These are phyloP conservation scores for Ctenopoma multispine DNA, from an alignment of 2,797 vertebrate genomes.

Conservation along the genomic window DNA sequence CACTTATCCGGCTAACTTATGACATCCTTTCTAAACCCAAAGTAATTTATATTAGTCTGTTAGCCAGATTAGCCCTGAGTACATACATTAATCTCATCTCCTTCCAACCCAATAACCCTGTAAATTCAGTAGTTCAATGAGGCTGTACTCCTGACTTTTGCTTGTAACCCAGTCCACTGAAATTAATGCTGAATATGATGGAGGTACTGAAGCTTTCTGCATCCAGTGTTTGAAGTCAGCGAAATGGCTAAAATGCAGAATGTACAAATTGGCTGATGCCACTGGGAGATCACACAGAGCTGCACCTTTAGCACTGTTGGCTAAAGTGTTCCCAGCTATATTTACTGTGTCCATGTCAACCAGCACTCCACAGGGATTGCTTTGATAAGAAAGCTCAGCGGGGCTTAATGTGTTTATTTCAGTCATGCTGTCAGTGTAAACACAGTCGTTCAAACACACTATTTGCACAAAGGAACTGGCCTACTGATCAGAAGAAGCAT, in stretches of 20 bases:
- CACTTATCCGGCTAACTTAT: conserved; percentile 3
- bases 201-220: background rate
- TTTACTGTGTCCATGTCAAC: conserved; percentile 78
- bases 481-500: conserved; percentile 23
- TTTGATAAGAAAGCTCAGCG: conserved; percentile 71
- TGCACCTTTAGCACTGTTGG: conserved; percentile 55
- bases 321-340: conserved; percentile 58
- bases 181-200: conserved; percentile 21
- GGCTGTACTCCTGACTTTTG: background rate
- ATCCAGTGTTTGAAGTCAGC: conserved; percentile 27
- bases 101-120: conserved; percentile 13
- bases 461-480: conserved; percentile 16
- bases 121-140: conserved; percentile 11
- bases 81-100: conserved; percentile 41
- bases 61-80: conserved; percentile 3
- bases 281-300: conserved; percentile 35
- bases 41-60: conserved; percentile 48
- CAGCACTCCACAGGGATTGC: conserved; percentile 49
- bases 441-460: conserved; percentile 39
- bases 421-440: conserved; percentile 61
- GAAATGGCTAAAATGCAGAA: conserved; percentile 41
- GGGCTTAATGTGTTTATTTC: conserved; percentile 74
- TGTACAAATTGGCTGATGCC: conserved; percentile 12
- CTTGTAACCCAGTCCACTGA: conserved; percentile 3
- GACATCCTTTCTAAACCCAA: conserved; percentile 16